These are phyloP conservation scores for Patella depressa DNA, from an alignment of 2,888 invertebrate genomes.

Conservation along the genomic window DNA sequence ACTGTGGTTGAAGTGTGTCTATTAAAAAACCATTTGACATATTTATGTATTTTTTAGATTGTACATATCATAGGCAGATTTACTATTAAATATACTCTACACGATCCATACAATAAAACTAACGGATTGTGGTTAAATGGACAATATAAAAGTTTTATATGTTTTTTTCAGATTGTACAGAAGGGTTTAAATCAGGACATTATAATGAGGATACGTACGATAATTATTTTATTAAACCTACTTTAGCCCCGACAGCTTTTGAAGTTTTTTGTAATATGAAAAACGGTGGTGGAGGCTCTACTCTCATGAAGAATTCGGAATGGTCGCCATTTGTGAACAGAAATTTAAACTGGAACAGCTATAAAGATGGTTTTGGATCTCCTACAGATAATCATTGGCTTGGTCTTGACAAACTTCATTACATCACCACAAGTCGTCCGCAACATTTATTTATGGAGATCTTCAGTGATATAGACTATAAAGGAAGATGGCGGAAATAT, in stretches of 20 bases:
- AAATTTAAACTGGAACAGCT: background rate
- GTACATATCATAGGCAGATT: too few relatives aligned
- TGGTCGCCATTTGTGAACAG: background rate
- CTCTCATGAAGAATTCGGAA: background rate
- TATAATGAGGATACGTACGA: background rate
- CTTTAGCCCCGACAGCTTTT: background rate
- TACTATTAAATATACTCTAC: too few relatives aligned
- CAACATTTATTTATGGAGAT: slow-evolving; percentile 9
- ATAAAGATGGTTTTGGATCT: slow-evolving; percentile 21
- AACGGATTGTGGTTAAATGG: too few relatives aligned
- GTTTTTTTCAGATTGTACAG: slow-evolving; percentile 9
- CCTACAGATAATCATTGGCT: slow-evolving; percentile 20
- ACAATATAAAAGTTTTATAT: too few relatives aligned
- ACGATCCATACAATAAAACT: too few relatives aligned
- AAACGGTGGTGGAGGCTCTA: background rate
- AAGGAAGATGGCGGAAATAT: background rate
- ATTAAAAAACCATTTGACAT: too few relatives aligned
- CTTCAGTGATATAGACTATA: background rate
- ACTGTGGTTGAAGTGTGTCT: too few relatives aligned
- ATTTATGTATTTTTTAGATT: too few relatives aligned
- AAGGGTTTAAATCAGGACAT: background rate
- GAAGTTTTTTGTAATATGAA: slow-evolving; percentile 12
- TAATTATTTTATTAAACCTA: slow-evolving; percentile 5
- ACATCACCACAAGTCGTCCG: slow-evolving; percentile 12
- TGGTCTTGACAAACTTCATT: slow-evolving; percentile 24